These are phyloP conservation scores for Lasioglossum oenotherae DNA, from an alignment of 2,888 invertebrate genomes.

Conservation along the genomic window DNA sequence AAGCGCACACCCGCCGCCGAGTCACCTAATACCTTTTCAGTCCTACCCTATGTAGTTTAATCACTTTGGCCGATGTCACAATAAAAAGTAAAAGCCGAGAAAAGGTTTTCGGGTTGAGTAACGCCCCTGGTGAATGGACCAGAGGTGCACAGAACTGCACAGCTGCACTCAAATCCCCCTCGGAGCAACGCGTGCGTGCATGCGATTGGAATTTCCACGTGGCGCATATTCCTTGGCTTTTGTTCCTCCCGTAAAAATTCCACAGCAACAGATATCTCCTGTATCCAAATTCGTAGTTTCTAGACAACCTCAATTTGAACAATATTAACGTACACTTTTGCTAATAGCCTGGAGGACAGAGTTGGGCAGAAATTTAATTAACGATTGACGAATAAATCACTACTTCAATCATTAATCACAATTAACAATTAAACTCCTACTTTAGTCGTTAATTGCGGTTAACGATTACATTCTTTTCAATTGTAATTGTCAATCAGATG, in stretches of 20 bases:
- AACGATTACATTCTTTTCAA: too few species aligned
- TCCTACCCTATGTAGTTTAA: not conserved
- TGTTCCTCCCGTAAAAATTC: not conserved
- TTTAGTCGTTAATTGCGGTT: too few species aligned
- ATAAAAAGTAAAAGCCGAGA: not conserved
- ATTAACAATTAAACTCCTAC: too few species aligned
- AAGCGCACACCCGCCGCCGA: not conserved
- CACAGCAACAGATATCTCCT: not conserved
- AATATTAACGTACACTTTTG: not conserved
- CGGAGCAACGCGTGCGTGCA: not conserved
- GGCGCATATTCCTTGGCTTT: not conserved
- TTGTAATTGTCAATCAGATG: too few species aligned
- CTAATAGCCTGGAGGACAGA: too few species aligned
- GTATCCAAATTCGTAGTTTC: not conserved
- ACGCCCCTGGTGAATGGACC: constrained; percentile 3
- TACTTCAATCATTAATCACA: too few species aligned
- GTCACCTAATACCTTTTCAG: constrained; percentile 7
- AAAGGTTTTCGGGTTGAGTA: not conserved
- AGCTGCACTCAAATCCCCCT: not conserved
- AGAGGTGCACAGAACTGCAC: not conserved
- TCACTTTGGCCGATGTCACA: not conserved
- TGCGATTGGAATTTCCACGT: not conserved
- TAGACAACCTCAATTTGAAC: not conserved
- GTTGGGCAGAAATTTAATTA: too few species aligned
- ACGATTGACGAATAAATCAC: too few species aligned